These are phyloP conservation scores for Lepisosteus osseus DNA, from an alignment of 2,113 vertebrate genomes.

Conservation along the genomic window DNA sequence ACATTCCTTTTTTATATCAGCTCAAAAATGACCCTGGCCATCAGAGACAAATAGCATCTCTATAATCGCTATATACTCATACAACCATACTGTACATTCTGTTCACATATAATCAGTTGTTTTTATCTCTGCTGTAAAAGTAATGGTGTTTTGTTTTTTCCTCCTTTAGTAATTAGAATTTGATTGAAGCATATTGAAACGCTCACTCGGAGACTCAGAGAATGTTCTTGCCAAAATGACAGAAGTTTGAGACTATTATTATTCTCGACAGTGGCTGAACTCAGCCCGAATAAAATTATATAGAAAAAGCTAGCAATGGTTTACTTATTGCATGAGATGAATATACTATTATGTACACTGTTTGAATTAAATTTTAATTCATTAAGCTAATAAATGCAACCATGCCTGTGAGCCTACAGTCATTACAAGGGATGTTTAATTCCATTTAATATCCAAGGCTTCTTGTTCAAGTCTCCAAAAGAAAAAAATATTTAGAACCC, in stretches of 20 bases:
- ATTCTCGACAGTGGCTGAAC: slow-evolving; percentile 6
- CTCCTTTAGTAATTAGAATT: slow-evolving; percentile 10
- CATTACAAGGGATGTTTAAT: neutral
- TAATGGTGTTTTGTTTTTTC: neutral
- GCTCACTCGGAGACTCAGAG: neutral
- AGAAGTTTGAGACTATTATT: slow-evolving; percentile 17
- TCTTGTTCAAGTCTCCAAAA: neutral
- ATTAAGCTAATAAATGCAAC: neutral
- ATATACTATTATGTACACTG: neutral
- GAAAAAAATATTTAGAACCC: too few species aligned
- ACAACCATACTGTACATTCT: too few species aligned
- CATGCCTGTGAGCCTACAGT: neutral
- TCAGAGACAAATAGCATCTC: too few species aligned
- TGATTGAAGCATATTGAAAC: slow-evolving; percentile 18
- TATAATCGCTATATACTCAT: too few species aligned
- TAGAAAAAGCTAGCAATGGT: neutral
- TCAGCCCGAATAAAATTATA: neutral
- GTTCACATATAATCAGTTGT: too few species aligned
- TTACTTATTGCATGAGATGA: slow-evolving; percentile 5
- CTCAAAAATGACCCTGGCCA: too few species aligned
- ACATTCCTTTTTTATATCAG: too few species aligned
- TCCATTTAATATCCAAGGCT: neutral
- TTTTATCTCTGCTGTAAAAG: slow-evolving; percentile 5
- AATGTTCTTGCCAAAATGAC: neutral
- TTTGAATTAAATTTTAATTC: neutral